A percentile compares a stretch with the other conserved stretches of the same genome.
phyloP scores from a whole-genome alignment of 2,888 invertebrate genomes.

The Hirudinaria manillensis region DNA sequence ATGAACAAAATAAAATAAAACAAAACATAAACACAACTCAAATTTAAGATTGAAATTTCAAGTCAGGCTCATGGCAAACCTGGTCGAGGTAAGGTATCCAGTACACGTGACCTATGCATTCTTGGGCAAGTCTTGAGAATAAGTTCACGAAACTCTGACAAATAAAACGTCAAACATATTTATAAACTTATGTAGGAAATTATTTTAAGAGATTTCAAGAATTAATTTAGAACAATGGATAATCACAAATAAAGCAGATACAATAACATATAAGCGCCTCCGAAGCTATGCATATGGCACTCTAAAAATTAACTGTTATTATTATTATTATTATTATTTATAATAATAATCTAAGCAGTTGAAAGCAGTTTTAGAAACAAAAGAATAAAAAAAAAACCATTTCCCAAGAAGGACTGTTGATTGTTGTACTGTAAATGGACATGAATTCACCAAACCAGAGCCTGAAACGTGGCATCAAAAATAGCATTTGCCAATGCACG shows the following conservation, averaged over 20 bases:
- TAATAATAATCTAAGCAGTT: too few species aligned
- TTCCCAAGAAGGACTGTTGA: conserved; percentile 68
- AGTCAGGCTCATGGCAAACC: conserved; percentile 43
- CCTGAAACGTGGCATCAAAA: conserved; percentile 50
- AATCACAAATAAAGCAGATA: too few species aligned
- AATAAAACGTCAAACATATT: conserved; percentile 31
- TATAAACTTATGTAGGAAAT: not conserved
- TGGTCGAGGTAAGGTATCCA: conserved; percentile 77
- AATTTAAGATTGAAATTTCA: too few species aligned
- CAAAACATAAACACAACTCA: not conserved
- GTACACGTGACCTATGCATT: conserved; percentile 75
- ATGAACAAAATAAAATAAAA: too few species aligned
- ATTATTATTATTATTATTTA: too few species aligned
- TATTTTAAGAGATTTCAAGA: not conserved
- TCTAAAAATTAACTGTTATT: not conserved
- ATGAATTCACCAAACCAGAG: conserved; percentile 76
- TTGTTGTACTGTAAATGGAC: conserved; percentile 71
- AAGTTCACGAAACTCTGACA: conserved; percentile 64
- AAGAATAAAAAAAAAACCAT: conserved; percentile 53
- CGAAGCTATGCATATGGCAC: too few species aligned
- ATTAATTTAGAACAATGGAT: not conserved
- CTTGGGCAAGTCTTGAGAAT: conserved; percentile 67
- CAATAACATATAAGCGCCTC: not conserved
- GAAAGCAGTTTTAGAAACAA: not conserved
- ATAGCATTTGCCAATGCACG: too few species aligned